phyloP scores from a whole-genome alignment of 2,797 vertebrate genomes.

The Myotis findleyi region DNA sequence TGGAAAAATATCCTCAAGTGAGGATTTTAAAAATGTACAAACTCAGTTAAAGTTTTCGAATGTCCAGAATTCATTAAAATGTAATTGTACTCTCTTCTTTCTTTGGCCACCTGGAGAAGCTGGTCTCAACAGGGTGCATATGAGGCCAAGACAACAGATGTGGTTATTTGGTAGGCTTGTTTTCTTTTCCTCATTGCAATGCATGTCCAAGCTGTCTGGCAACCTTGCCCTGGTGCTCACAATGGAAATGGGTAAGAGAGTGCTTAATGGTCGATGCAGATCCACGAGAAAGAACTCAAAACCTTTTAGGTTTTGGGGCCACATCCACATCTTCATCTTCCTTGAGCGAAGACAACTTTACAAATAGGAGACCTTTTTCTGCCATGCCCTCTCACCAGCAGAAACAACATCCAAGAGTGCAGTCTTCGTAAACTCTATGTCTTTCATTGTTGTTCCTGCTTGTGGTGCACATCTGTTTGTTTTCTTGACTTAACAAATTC shows the following conservation, averaged over 20 bases:
- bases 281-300: conserved; percentile 29
- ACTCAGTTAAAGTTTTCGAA: conserved; percentile 6
- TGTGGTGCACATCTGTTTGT: conserved; percentile 71
- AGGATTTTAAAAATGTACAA: neutral
- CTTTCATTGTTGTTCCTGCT: conserved; percentile 45
- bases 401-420: conserved; percentile 58
- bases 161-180: neutral
- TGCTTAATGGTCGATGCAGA: neutral
- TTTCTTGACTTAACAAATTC: conserved; percentile 71
- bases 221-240: conserved; percentile 3
- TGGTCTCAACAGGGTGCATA: neutral
- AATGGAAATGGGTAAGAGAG: neutral
- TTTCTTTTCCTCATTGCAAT: conserved; percentile 2
- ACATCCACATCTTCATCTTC: conserved; percentile 10
- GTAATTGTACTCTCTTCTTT: neutral
- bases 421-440: conserved; percentile 32
- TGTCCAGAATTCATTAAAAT: conserved; percentile 27
- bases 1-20: too few species aligned
- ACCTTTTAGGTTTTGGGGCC: neutral
- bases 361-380: neutral
- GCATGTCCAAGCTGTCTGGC: conserved; percentile 57
- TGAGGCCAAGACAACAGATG: conserved; percentile 59
- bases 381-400: neutral
- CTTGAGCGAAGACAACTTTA: conserved; percentile 9
- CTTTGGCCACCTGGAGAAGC: conserved; percentile 2